Evolutionary conservation across 2,113 vertebrate species (phyloP).

Genomic region (Pangasianodon gigas): DNA sequence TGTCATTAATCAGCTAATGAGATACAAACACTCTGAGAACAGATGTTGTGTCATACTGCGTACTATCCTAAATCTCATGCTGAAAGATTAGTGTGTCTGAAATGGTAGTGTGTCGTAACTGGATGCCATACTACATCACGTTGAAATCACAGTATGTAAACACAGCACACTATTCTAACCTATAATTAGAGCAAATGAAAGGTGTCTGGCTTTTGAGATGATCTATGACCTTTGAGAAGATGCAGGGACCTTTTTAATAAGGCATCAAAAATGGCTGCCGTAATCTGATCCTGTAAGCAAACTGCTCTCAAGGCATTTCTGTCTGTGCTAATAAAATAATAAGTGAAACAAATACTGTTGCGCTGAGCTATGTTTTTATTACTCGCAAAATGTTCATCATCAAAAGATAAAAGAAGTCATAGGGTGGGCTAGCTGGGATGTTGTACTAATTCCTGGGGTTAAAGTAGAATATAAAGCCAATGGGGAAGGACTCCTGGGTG

Average conservation of each 20-base stretch:
- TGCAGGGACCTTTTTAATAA: neutral
- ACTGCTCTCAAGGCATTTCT: neutral
- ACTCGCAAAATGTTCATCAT: neutral
- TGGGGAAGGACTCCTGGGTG: neutral
- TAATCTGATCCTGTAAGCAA: slow-evolving; percentile 12
- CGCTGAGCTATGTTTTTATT: neutral
- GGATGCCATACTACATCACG: slow-evolving; percentile 10
- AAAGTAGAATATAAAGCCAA: neutral
- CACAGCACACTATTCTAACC: neutral
- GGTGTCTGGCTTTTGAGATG: slow-evolving; percentile 3
- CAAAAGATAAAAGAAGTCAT: too few relatives aligned
- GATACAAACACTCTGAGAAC: slow-evolving; percentile 22
- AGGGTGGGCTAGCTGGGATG: too few relatives aligned
- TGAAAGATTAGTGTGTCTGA: slow-evolving; percentile 22
- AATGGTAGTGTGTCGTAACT: neutral
- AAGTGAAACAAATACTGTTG: neutral
- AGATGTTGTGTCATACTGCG: slow-evolving; percentile 28
- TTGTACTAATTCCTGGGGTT: neutral
- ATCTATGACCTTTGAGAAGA: slow-evolving; percentile 23
- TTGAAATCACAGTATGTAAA: slow-evolving; percentile 15
- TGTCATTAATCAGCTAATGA: slow-evolving; percentile 62
- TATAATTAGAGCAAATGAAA: slow-evolving; percentile 26
- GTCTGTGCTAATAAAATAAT: neutral
- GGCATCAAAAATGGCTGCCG: neutral
- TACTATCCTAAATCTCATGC: neutral